Conservation (phyloP, 2,888 invertebrate species). For the Deilephila porcellus region DNA sequence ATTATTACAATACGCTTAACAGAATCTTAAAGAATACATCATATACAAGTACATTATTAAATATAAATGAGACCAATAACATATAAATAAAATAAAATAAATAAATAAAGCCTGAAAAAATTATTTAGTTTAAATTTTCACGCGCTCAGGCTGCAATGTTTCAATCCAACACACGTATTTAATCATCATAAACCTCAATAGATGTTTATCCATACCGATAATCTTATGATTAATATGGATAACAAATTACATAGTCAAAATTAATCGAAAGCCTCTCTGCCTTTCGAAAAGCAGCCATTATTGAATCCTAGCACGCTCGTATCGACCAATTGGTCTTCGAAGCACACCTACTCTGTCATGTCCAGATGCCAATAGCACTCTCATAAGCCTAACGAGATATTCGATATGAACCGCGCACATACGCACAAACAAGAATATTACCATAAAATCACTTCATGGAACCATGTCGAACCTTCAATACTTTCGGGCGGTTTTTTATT, state of each 20-base stretch:
- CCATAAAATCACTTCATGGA: neutral
- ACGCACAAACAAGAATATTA: neutral
- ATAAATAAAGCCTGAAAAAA: too few species aligned
- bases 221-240: neutral
- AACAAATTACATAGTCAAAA: neutral
- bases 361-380: neutral
- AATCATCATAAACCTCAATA: neutral
- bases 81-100: too few species aligned
- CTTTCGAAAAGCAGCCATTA: neutral
- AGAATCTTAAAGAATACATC: too few species aligned
- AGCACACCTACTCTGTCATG: neutral
- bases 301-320: neutral
- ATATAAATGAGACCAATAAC: too few species aligned
- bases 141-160: neutral
- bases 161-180: neutral
- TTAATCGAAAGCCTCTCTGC: neutral
- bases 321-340: neutral
- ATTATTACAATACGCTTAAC: neutral
- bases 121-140: too few species aligned
- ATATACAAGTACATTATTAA: too few species aligned
- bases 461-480: neutral
- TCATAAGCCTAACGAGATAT: neutral
- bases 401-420: neutral
- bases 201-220: neutral
- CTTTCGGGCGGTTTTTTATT: neutral